Conservation (phyloP, 2,113 vertebrate species). For the Neodontobutis hainanensis region DNA sequence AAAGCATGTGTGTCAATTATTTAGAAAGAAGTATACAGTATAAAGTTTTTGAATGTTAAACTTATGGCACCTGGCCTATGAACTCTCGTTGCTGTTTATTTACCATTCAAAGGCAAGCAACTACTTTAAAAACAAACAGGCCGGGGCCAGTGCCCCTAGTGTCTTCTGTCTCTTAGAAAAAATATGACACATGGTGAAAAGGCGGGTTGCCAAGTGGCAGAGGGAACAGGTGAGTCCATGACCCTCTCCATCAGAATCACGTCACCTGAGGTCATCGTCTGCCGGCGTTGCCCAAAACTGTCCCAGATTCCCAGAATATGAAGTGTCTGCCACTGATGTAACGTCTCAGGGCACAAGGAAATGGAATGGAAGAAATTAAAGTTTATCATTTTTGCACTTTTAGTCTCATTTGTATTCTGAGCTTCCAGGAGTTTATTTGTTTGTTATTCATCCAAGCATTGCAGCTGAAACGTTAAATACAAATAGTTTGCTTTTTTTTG, state of each 20-base stretch:
- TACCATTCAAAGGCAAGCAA: background rate
- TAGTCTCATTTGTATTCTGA: slow-evolving; percentile 62
- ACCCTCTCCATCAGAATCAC: slow-evolving; percentile 61
- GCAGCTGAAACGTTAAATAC: slow-evolving; percentile 54
- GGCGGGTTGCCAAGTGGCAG: slow-evolving; percentile 27
- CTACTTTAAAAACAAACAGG: slow-evolving; percentile 59
- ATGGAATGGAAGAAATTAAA: slow-evolving; percentile 38
- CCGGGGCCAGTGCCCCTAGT: slow-evolving; percentile 28
- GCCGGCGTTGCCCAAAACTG: slow-evolving; percentile 19
- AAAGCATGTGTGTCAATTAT: too few relatives aligned
- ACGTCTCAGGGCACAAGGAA: slow-evolving; percentile 26
- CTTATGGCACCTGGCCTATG: background rate
- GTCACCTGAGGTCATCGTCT: slow-evolving; percentile 45
- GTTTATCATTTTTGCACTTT: slow-evolving; percentile 54
- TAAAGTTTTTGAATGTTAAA: background rate
- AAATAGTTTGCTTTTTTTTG: slow-evolving; percentile 50
- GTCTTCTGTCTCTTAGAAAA: slow-evolving; percentile 37
- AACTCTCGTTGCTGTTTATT: too few relatives aligned
- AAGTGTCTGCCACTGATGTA: slow-evolving; percentile 44
- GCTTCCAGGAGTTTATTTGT: slow-evolving; percentile 48
- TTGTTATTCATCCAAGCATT: slow-evolving; percentile 54
- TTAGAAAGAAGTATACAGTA: too few relatives aligned
- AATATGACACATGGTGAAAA: slow-evolving; percentile 17
- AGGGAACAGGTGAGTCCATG: slow-evolving; percentile 25
- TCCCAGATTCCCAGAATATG: slow-evolving; percentile 40